Conservation (phyloP, 2,888 invertebrate genomes). For the Apotomis capreana region DNA sequence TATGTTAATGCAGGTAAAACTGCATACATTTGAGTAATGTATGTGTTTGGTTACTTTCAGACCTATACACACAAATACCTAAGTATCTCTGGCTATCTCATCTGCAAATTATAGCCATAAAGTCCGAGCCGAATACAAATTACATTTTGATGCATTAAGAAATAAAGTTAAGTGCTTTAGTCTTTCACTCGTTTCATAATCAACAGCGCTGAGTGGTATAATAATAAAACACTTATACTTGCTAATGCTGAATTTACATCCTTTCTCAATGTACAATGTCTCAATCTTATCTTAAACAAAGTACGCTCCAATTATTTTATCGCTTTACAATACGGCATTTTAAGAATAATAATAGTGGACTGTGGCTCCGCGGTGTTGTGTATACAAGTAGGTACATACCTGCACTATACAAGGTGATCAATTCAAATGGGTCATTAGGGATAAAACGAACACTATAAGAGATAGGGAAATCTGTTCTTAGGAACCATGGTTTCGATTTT, state of each 20-base stretch:
- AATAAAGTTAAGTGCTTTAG: constrained; percentile 36
- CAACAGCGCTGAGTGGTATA: constrained; percentile 22
- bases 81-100: constrained; percentile 22
- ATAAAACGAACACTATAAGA: too few species aligned
- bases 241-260: constrained; percentile 35
- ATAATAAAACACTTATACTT: constrained; percentile 38
- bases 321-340: constrained; percentile 11
- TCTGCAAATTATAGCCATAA: constrained; percentile 29
- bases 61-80: constrained; percentile 12
- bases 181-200: constrained; percentile 19
- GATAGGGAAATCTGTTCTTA: too few species aligned
- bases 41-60: constrained; percentile 5
- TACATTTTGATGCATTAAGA: constrained; percentile 32
- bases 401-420: too few species aligned
- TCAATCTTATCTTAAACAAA: constrained; percentile 27
- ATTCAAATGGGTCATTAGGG: too few species aligned
- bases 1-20: constrained; percentile 23
- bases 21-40: constrained; percentile 1
- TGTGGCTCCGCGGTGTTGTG: neutral
- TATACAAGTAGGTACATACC: neutral
- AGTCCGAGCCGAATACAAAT: constrained; percentile 26
- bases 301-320: constrained; percentile 18
- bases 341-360: neutral
- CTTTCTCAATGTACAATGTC: constrained; percentile 37
- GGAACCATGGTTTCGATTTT: too few species aligned